Conservation (phyloP, 2,113 vertebrate genomes). For the Muntiacus muntjak region DNA sequence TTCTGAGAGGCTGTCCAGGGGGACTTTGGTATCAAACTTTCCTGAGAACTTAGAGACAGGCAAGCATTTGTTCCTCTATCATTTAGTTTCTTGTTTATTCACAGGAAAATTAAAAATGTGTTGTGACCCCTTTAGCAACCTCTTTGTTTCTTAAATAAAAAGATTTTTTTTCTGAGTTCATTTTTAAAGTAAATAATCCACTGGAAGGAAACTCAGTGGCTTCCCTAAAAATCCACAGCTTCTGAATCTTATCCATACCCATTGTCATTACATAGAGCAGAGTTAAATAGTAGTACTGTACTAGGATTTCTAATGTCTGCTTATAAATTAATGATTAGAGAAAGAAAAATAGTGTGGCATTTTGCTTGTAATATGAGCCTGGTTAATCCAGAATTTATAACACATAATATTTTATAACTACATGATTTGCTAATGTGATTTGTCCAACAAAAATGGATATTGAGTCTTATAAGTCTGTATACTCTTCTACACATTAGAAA, state of each 20-base stretch:
- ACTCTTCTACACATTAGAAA: neutral
- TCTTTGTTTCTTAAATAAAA: conserved; percentile 48
- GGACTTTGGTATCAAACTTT: neutral
- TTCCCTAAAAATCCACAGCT: conserved; percentile 23
- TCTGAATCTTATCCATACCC: neutral
- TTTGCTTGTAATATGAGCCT: neutral
- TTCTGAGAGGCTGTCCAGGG: neutral
- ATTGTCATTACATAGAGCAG: neutral
- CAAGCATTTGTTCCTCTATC: conserved; percentile 18
- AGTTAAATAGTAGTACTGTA: neutral
- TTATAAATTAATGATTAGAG: neutral
- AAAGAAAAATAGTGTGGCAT: neutral
- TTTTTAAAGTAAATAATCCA: conserved; percentile 26
- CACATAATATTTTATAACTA: neutral
- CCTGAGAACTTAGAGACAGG: neutral
- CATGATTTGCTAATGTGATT: neutral
- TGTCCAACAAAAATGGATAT: neutral
- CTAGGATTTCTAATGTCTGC: neutral
- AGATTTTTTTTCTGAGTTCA: neutral
- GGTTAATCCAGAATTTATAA: neutral
- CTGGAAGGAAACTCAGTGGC: neutral
- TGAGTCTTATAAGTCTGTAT: neutral
- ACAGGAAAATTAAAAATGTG: conserved; percentile 36
- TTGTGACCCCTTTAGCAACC: neutral
- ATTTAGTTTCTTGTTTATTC: conserved; percentile 42